Percentiles rank a stretch among this genome's conserved stretches.
phyloP scores from a whole-genome alignment of 2,888 invertebrate genomes.

The Amaurobius ferox region DNA sequence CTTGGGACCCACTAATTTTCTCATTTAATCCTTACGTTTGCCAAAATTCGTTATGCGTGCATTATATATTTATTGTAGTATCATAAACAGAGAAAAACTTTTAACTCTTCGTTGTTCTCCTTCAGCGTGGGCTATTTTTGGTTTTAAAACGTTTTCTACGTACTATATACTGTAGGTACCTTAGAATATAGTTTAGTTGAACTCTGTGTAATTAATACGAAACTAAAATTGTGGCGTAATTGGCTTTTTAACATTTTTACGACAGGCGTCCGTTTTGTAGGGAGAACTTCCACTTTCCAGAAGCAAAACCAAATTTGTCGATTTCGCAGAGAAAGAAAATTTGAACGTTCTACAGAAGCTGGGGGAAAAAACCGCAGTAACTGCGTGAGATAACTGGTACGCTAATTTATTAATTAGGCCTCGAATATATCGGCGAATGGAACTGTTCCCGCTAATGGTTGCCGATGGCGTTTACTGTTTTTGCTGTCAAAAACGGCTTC shows the following conservation, averaged over 20 bases:
- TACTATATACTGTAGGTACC: no score
- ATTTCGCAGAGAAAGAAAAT: neutral
- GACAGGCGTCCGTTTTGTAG: neutral
- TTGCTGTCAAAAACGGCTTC: slow-evolving; percentile 37
- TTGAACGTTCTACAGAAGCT: neutral
- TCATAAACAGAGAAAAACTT: no score
- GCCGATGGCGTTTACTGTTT: slow-evolving; percentile 56
- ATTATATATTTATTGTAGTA: no score
- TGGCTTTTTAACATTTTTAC: neutral
- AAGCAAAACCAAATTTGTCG: neutral
- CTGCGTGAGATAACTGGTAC: slow-evolving; percentile 17
- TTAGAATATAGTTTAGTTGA: neutral
- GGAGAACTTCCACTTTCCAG: neutral
- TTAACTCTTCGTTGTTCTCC: no score
- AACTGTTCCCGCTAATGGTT: slow-evolving; percentile 57
- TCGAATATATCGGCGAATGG: slow-evolving; percentile 13
- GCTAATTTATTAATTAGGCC: slow-evolving; percentile 65
- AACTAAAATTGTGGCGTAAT: neutral
- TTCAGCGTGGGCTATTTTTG: no score
- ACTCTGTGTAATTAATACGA: neutral
- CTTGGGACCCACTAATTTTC: no score
- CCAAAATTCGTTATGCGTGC: no score
- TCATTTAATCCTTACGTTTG: no score
- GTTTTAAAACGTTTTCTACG: no score
- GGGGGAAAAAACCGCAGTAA: slow-evolving; percentile 18